Base-by-base conservation (phyloP, 2,888 invertebrate species). In the Cataglyphis altisquamis region DNA sequence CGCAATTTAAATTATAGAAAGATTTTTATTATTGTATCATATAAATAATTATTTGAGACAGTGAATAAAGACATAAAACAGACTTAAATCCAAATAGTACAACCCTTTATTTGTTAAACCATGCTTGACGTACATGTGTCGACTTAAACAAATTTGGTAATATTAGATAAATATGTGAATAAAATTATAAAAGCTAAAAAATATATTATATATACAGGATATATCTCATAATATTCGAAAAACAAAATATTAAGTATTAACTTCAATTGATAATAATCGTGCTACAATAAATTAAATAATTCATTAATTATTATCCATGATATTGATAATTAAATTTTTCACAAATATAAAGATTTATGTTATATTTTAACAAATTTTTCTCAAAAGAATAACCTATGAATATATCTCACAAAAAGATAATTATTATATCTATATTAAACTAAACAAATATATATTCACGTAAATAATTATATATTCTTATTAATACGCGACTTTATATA, bases 381-480 rank as follows among this genome's bases (percentile, higher is more conserved):
- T 29, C 15, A 18, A 25, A 9, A 41, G 32, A 70, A 70, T 52
- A 36, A 12, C 15, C 2, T 70, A 36, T 8, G 3, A 21, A 57
- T 12, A 25, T 25, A 21, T n/a, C 5, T 68, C 18, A 45, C 8
- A 3, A 48, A 48, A 48, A 48, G 4, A 48, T 15, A 66, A 41
- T 66, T 66, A 3, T 66, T 25, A 15, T 66, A 36, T 64, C 1
- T 15, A 25, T 25, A 41, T 29, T 45, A 21, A 32, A 48, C 8
- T 6, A 18, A 70, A 48, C 21, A 29, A 63, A 68, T 32, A 25
- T 25, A 21, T 21, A 18, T 48, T 48, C 32, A 67, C 18, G 0
- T 9, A 70, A 70, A 55, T 36, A 73, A 60, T 62, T 62, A 18
- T 18, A 10, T 3, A 70, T 18, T 70, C 4, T 52, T 32, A 52